Evolutionary conservation across 2,888 invertebrate species (phyloP).

Genomic region (Cephus nigrinus): DNA sequence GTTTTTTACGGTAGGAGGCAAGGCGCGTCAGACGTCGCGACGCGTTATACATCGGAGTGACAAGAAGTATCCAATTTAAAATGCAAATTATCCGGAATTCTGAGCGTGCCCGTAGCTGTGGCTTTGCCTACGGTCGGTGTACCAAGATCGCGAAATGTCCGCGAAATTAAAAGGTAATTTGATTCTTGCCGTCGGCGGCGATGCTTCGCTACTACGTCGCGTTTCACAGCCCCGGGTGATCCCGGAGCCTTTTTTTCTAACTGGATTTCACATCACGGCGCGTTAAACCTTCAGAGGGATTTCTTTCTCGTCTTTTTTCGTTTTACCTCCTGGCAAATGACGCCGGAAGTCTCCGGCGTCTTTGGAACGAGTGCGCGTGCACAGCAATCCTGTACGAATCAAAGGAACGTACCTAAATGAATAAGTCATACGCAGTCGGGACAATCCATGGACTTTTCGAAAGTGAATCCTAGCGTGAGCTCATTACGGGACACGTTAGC

Average conservation of each 20-base stretch:
- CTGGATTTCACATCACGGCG: not conserved
- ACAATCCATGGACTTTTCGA: constrained; percentile 6
- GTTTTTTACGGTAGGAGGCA: not conserved
- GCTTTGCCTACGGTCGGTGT: constrained; percentile 29
- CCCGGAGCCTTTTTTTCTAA: constrained; percentile 17
- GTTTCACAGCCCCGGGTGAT: constrained; percentile 12
- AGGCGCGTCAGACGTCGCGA: not conserved
- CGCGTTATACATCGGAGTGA: not conserved
- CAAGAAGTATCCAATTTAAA: constrained; percentile 53
- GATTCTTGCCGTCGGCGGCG: constrained; percentile 44
- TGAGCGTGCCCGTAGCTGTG: constrained; percentile 47
- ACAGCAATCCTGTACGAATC: not conserved
- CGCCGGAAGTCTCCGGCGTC: not conserved
- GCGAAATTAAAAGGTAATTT: constrained; percentile 65
- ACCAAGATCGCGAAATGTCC: constrained; percentile 49
- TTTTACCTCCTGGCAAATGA: not conserved
- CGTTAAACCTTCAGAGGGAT: not conserved
- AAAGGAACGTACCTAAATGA: not conserved
- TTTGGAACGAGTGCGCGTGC: not conserved
- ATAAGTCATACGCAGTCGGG: not conserved
- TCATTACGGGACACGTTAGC: constrained; percentile 2
- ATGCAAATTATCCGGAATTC: constrained; percentile 60
- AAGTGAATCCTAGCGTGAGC: constrained; percentile 15
- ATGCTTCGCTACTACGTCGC: not conserved
- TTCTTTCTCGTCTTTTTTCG: not conserved